Percentiles rank a stretch among this genome's conserved stretches.
These are phyloP conservation scores for Bellardia pandia DNA, from an alignment of 2,888 invertebrate species.

Conservation along the genomic window DNA sequence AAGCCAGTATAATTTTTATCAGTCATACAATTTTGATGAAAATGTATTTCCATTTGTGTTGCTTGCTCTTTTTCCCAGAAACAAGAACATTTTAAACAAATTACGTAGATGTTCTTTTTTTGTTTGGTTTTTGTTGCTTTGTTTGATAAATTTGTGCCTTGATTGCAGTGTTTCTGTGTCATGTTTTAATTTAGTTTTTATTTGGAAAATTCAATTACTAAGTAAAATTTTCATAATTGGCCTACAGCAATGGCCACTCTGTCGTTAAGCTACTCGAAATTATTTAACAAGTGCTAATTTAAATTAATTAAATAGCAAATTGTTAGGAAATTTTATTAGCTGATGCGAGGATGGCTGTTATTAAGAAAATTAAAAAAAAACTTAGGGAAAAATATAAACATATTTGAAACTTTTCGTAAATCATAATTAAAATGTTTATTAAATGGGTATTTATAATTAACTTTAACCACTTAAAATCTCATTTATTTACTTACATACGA, in stretches of 20 bases:
- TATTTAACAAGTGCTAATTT: constrained; percentile 12
- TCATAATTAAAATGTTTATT: too few species aligned
- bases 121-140: not conserved
- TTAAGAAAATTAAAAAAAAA: too few species aligned
- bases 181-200: constrained; percentile 37
- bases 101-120: constrained; percentile 32
- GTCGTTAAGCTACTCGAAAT: not conserved
- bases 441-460: too few species aligned
- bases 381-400: too few species aligned
- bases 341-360: not conserved
- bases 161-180: constrained; percentile 14
- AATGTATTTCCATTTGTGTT: not conserved
- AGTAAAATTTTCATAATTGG: constrained; percentile 20
- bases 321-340: not conserved
- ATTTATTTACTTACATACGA: too few species aligned
- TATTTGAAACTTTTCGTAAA: too few species aligned
- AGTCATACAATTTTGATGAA: constrained; percentile 53
- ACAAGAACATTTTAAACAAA: constrained; percentile 41
- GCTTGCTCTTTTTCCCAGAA: not conserved
- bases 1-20: constrained; percentile 22
- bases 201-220: constrained; percentile 35
- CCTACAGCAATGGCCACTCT: not conserved
- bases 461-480: too few species aligned
- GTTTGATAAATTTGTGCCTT: not conserved
- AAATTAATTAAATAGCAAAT: not conserved